Base-by-base conservation (phyloP, 2,797 vertebrate species). In the Calcarius lapponicus region DNA sequence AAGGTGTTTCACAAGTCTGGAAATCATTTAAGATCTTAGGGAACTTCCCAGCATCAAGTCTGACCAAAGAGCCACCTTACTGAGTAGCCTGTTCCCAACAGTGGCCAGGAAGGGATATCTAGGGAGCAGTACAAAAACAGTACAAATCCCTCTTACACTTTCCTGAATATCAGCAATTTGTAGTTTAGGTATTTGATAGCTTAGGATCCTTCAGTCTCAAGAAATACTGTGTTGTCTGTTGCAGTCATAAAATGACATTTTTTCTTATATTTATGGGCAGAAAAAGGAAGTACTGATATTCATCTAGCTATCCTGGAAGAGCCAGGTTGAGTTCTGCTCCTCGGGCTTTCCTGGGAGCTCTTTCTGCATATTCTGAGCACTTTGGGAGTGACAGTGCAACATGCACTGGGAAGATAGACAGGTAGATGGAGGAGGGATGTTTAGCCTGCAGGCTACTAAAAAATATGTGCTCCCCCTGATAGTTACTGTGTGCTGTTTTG, bases 381-480 rank as follows among this genome's bases (percentile, higher is more conserved):
- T 93, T 78, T 48, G 17, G 67, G 82, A 94, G 67, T n/a, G 67
- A 62, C 36, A 85, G 47, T 54, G 50, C 73, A 72, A 45, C 0
- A 2, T 81, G 76, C 36, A 3, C 47, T 62, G 54, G 60, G 57
- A 93, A 95, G 88, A 96, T 57, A 91, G 92, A 81, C 92, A 96
- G 94, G 90, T 95, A 92, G 90, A 90, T 87, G 92, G 90, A 92
- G 94, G 86, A 97, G 90, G 48, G 74, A 84, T 95, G 94, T 95
- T 96, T 94, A 95, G 90, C 92, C 94, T 95, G 90, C 93, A 96
- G 93, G 95, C 95, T 95, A 95, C 92, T 95, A 80, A 95, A 96
- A 95, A 91, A 66, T 94, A 71, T 73, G 83, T 80, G 90, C 88
- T 95, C 93, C 95, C 95, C 92, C 86, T 97, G 95, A 93, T 94